Evolutionary conservation across 23 tunicate genomes (phyloP), one percentile per base, ranked within the genome.

Genomic region (Trididemnum clinides): DNA sequence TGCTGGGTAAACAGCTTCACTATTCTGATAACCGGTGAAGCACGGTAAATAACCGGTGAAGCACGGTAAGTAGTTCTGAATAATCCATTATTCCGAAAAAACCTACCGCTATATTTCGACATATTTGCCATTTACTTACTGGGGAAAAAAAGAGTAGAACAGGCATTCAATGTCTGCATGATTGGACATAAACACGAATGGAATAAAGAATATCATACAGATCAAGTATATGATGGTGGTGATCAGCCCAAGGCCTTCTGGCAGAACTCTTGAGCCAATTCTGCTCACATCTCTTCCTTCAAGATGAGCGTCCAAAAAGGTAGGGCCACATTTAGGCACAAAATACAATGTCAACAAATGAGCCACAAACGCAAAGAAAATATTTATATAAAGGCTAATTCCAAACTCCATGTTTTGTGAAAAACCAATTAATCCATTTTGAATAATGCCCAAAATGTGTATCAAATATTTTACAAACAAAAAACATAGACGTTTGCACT

Each of bases 171-270:
- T 5, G 15, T 21, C 70, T 10, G 70, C 15, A 44, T 44, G 54
- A 10, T 62, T 20, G 21, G 15, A 10, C 23, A 87, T 35, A 71
- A 88, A 89, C 18, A 89, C 90, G 28, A 94, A 21, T 0, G 94
- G 98, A 35, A 86, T 89, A 58, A 94, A 94, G 33, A 94, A 57
- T 80, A 94, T 78, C 94, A 94, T 94, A 1, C 90, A 79, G 22
- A 88, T 87, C 0, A 92, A 50, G 81, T 83, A 97, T 1, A 86
- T 78, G 31, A 85, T 91, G 0, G 88, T 90, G 1, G 77, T 58
- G 6, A 97, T 82, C 1, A 97, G 85, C 2, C 99, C 99, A 74
- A 92, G 80, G 0, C 98, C 97, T 82, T 97, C 99, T 20, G 99
- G 97, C 21, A 97, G 90, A 50, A 88, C 85, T 57, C 79, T 69